Conservation (phyloP, 1,140 invertebrate genomes). For the Panagrolaimus sp. region DNA sequence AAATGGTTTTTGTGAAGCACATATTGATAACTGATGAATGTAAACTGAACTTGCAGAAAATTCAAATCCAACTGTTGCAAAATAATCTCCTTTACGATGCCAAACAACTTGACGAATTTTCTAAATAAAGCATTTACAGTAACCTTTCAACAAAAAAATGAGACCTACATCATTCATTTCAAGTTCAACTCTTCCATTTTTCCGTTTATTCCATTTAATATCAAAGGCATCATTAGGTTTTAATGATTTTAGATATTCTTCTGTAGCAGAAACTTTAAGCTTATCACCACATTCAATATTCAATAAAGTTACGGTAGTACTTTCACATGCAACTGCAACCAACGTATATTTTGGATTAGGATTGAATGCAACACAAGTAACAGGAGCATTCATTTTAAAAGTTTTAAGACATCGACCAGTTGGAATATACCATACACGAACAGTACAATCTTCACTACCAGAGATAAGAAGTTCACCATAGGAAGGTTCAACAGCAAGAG, state of each 20-base stretch:
- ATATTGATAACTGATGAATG: conserved; percentile 79
- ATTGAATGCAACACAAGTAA: conserved; percentile 83
- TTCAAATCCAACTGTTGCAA: conserved; percentile 81
- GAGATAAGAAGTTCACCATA: conserved; percentile 82
- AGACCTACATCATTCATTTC: conserved; percentile 47
- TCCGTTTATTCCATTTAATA: conserved; percentile 14
- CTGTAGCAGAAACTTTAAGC: conserved; percentile 69
- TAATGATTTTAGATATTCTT: conserved; percentile 58
- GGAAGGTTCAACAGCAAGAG: conserved; percentile 73
- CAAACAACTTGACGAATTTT: conserved; percentile 70
- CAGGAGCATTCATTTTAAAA: conserved; percentile 68
- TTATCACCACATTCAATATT: conserved; percentile 80
- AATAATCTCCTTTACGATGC: conserved; percentile 93
- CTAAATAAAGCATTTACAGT: conserved; percentile 49
- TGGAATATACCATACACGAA: conserved; percentile 84
- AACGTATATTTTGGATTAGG: conserved; percentile 76
- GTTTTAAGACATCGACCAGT: conserved; percentile 83
- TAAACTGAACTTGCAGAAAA: conserved; percentile 71
- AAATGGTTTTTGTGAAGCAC: conserved; percentile 77
- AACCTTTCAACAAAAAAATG: conserved; percentile 18
- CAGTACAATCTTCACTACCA: conserved; percentile 77
- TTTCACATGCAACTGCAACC: conserved; percentile 68
- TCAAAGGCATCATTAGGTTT: conserved; percentile 26
- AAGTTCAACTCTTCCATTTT: conserved; percentile 21
- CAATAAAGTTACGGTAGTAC: conserved; percentile 64